Evolutionary conservation across 2,888 invertebrate species (phyloP), one percentile per base, ranked within the genome.

Genomic region (Colostygia pectinataria): DNA sequence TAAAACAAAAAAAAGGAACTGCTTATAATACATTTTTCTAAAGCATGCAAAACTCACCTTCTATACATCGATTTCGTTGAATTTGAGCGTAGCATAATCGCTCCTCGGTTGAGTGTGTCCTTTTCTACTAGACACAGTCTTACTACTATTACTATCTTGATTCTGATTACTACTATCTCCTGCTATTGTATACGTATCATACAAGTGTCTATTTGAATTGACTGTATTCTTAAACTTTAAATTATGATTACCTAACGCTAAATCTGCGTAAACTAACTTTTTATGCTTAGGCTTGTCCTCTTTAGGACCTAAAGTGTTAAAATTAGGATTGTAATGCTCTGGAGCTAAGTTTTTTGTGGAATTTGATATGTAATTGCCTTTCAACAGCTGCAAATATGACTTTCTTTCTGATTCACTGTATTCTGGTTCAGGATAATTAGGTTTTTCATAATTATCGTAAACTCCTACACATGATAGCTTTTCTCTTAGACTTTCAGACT

Each of bases 141-240:
- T 85, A 80, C 76, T 70, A 68, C 77, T 83, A 76, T 61, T 75
- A 68, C 81, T 86, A 82, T 69, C 56, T 23, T 69, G 80, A 54
- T 83, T 84, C 68, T 80, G 80, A 74, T 80, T 83, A 77, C 77
- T 66, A 69, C 75, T 80, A 71, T 86, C 86, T 53, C 77, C 75
- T 58, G 84, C 83, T 81, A 87, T 82, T 72, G 89, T 74, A 74
- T 90, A 90, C 48, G 90, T 90, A 68, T 88, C 90, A 73, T 90
- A 91, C 71, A 91, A 81, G 67, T 90, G 91, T 77, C 90, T 86
- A 83, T 91, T 91, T 56, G 91, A 91, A 84, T 91, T 91, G 80
- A 91, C 91, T 65, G 91, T 91, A 75, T 91, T 91, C 73, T 91
- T 91, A 84, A 91, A 91, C 68, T 91, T 91, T 79, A 91, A 75